Base-by-base conservation (phyloP, 2,888 invertebrate species). In the Cabera pusaria region DNA sequence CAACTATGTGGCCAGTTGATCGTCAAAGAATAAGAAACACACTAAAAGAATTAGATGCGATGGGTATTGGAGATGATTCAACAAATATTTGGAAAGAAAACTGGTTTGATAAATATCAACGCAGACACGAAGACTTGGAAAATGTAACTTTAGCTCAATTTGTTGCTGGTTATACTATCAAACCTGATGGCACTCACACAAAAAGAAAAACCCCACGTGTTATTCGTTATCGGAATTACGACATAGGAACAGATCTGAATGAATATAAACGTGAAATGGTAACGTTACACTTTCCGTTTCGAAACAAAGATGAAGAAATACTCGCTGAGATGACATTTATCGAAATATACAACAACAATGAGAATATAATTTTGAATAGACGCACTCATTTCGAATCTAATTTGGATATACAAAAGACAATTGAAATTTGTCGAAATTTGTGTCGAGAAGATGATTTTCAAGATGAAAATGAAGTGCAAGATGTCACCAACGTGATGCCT, bases 221-320 rank as follows among this genome's bases (percentile, higher is more conserved):
- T 2, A 23, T 23, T 2, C 9, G 22, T 9, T 23, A 23, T 9
- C 3, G 22, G 6, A 9, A 23, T 10, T 23, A 23, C 5, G 10
- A 23, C 10, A 23, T 23, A 10, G 5, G 2, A 5, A 6, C 2
- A 5, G 22, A 23, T 10, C 5, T 10, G 5, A 4, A 5, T 1
- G 10, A 23, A 10, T 23, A 23, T 23, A 23, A 23, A 10, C 22
- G 22, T 6, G 22, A 23, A 23, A 23, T 23, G 22, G 22, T 23
- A 2, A 9, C 10, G 2, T 6, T 23, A 4, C n/a, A 23, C 6
- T 2, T 23, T 2, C 22, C 9, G 10, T 23, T 23, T 5, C 22
- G 22, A 1, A 10, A 6, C n/a, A 10, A 23, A 23, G 5, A 10
- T 5, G 2, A 5, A 3, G 22, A 23, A 10, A 10, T 23, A 3